Evolutionary conservation across 2,113 vertebrate species (phyloP).

Genomic region (Zosterops hypoxanthus): DNA sequence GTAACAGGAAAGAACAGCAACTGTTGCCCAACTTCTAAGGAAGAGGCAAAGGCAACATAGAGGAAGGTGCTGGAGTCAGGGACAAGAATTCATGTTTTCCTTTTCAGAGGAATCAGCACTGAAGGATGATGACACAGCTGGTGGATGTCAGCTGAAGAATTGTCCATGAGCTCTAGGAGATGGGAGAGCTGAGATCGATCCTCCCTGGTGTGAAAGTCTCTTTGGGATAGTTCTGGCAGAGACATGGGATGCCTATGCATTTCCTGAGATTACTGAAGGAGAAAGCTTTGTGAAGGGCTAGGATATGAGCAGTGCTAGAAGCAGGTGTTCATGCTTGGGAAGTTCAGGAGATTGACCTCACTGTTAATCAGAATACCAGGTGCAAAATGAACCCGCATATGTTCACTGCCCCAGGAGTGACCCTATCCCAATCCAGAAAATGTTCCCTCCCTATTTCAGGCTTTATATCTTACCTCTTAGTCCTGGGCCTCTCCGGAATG

Average conservation of each 20-base stretch:
- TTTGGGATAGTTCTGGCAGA: background rate
- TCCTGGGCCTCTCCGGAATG: slow-evolving; percentile 51
- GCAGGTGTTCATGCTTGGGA: slow-evolving; percentile 34
- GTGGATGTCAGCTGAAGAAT: background rate
- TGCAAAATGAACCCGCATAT: slow-evolving; percentile 42
- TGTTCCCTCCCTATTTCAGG: slow-evolving; percentile 33
- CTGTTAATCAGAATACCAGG: slow-evolving; percentile 59
- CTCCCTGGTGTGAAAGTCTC: background rate
- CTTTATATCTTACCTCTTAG: slow-evolving; percentile 31
- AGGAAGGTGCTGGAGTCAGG: background rate
- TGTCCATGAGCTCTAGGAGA: background rate
- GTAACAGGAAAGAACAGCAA: background rate
- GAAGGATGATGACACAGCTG: background rate
- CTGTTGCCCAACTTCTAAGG: background rate
- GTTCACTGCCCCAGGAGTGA: slow-evolving; percentile 56
- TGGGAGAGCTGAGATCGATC: background rate
- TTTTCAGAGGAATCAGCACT: background rate
- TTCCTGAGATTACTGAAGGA: slow-evolving; percentile 20
- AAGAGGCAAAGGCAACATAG: background rate
- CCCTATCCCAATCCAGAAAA: slow-evolving; percentile 56
- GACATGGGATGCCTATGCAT: background rate
- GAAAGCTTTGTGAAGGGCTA: background rate
- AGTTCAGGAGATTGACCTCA: slow-evolving; percentile 17
- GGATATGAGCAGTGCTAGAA: background rate
- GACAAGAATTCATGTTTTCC: background rate